Conservation (phyloP, 1,140 invertebrate genomes). For the Papilio dardanus region DNA sequence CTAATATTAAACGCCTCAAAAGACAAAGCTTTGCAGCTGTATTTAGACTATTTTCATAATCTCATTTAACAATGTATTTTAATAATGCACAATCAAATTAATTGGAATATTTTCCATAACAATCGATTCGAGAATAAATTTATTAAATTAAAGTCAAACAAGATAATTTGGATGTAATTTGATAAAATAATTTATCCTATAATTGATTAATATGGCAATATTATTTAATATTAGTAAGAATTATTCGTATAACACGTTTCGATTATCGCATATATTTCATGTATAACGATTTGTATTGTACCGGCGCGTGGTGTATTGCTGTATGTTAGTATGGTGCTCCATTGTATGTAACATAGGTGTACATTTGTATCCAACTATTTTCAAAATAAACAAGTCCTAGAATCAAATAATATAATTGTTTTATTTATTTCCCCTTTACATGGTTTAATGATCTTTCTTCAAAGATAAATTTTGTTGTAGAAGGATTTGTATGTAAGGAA, state of each 20-base stretch:
- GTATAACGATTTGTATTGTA: constrained; percentile 41
- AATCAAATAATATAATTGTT: constrained; percentile 45
- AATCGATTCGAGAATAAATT: neutral
- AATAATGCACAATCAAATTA: neutral
- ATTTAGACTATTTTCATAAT: neutral
- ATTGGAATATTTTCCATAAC: neutral
- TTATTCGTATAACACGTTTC: neutral
- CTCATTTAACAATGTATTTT: neutral
- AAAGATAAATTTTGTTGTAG: too few species aligned
- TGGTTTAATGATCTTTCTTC: too few species aligned
- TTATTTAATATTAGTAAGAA: neutral
- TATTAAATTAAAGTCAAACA: too few species aligned
- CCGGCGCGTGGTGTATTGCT: constrained; percentile 50
- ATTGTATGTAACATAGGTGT: constrained; percentile 71
- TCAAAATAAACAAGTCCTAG: constrained; percentile 74
- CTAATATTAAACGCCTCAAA: constrained; percentile 46
- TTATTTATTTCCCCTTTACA: constrained; percentile 40
- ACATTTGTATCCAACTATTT: constrained; percentile 75
- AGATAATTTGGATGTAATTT: too few species aligned
- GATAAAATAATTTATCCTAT: too few species aligned
- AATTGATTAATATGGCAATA: neutral
- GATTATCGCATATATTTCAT: neutral
- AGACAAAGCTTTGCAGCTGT: constrained; percentile 60
- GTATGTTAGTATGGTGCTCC: constrained; percentile 72
- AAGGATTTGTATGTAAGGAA: too few species aligned